phyloP scores from a whole-genome alignment of 2,797 vertebrate genomes.

The Eutrigla gurnardus region DNA sequence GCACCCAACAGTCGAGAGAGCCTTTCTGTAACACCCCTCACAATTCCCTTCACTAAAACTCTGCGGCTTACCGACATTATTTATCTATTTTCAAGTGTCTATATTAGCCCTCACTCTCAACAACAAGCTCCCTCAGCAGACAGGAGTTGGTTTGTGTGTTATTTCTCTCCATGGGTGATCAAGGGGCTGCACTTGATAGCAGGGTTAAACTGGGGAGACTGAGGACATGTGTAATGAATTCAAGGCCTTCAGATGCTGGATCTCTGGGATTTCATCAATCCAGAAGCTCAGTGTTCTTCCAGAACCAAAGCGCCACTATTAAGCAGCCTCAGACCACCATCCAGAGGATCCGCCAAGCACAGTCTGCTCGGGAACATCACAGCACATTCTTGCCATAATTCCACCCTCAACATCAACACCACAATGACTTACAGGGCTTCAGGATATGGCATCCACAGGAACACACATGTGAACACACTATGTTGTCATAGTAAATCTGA shows the following conservation, averaged over 20 bases:
- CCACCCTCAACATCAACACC: constrained; percentile 66
- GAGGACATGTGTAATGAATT: constrained; percentile 70
- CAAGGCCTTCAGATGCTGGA: constrained; percentile 62
- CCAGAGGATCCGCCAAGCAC: constrained; percentile 64
- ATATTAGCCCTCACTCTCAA: constrained; percentile 45
- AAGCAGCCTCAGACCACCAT: constrained; percentile 71
- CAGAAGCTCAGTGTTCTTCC: constrained; percentile 65
- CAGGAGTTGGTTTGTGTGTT: constrained; percentile 60
- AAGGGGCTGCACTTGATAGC: constrained; percentile 55
- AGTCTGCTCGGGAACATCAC: constrained; percentile 55
- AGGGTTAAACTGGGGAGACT: constrained; percentile 47
- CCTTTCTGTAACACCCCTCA: constrained; percentile 43
- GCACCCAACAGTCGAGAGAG: constrained; percentile 47
- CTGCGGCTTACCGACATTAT: constrained; percentile 66
- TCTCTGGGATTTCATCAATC: constrained; percentile 67
- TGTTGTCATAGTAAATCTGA: constrained; percentile 53
- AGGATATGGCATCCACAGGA: constrained; percentile 57
- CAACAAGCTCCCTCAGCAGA: constrained; percentile 53
- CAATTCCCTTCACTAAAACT: constrained; percentile 43
- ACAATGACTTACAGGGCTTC: constrained; percentile 57
- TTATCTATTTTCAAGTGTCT: constrained; percentile 68
- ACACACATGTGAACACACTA: constrained; percentile 36
- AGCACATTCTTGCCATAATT: constrained; percentile 67
- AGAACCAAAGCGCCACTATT: constrained; percentile 68
- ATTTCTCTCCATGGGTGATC: constrained; percentile 62